Conservation (phyloP, 2,113 vertebrate genomes). For the Hucho hucho region DNA sequence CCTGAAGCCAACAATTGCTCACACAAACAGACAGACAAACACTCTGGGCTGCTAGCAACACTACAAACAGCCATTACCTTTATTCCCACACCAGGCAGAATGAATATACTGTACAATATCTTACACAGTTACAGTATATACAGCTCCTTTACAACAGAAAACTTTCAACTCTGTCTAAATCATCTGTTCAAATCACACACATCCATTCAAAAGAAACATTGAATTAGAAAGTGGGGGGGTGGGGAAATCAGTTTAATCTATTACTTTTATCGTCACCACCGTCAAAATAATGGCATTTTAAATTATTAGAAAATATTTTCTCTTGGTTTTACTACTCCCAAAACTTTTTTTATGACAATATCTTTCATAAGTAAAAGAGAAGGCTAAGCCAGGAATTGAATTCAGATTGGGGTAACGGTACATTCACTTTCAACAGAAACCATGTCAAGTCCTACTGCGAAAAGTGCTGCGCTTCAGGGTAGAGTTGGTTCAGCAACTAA, state of each 20-base stretch:
- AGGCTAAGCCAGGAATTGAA: conserved; percentile 30
- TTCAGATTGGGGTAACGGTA: not conserved
- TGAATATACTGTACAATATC: conserved; percentile 88
- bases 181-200: conserved; percentile 24
- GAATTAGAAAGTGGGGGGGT: too few relatives aligned
- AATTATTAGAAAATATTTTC: not conserved
- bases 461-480: conserved; percentile 46
- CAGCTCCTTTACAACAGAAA: conserved; percentile 68
- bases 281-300: not conserved
- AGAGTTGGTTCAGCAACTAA: not conserved
- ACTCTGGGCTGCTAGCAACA: conserved; percentile 28
- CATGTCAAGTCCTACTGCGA: not conserved
- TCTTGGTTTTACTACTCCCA: not conserved
- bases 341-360: not conserved
- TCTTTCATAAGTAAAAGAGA: conserved; percentile 22
- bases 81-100: conserved; percentile 49
- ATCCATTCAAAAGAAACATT: conserved; percentile 25
- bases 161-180: conserved; percentile 8
- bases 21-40: not conserved
- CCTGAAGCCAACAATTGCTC: not conserved
- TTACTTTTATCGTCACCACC: conserved; percentile 16
- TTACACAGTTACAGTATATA: conserved; percentile 78
- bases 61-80: conserved; percentile 17
- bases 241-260: not conserved
- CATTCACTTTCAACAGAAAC: conserved; percentile 6